Percentiles rank a stretch among this genome's conserved stretches.
phyloP scores from a whole-genome alignment of 2,797 vertebrate genomes.

The Threskiornis aethiopicus region DNA sequence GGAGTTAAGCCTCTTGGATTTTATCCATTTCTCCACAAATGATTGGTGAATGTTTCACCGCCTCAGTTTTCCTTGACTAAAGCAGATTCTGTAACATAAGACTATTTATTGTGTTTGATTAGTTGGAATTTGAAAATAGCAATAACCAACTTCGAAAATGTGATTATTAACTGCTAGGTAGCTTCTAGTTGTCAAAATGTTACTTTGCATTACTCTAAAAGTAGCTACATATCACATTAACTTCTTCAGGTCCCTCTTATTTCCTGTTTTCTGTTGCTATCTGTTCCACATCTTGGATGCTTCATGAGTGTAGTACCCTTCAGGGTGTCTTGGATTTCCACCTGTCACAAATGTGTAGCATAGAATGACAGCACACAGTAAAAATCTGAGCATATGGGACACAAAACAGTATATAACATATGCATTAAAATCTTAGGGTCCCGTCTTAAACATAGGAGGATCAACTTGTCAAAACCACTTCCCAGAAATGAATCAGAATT shows the following conservation, averaged over 20 bases:
- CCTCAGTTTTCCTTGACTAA: neutral
- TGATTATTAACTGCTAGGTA: neutral
- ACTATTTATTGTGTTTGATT: neutral
- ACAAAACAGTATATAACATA: neutral
- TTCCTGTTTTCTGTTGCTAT: neutral
- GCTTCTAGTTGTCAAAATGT: neutral
- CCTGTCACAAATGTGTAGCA: neutral
- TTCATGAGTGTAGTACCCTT: neutral
- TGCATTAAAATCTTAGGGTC: neutral
- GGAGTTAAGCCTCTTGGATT: neutral
- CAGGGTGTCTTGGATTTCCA: neutral
- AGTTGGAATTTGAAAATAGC: neutral
- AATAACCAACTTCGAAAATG: neutral
- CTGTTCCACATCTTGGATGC: neutral
- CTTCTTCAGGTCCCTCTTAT: neutral
- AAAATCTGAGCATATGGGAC: neutral
- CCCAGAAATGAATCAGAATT: neutral
- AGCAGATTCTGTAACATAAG: neutral
- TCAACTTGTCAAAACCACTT: neutral
- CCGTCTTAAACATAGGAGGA: neutral
- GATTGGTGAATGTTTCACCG: neutral
- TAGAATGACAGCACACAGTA: neutral
- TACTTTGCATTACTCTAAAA: neutral
- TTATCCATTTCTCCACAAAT: neutral
- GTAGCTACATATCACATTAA: neutral